phyloP scores from a whole-genome alignment of 2,888 invertebrate genomes.

The Actias luna region DNA sequence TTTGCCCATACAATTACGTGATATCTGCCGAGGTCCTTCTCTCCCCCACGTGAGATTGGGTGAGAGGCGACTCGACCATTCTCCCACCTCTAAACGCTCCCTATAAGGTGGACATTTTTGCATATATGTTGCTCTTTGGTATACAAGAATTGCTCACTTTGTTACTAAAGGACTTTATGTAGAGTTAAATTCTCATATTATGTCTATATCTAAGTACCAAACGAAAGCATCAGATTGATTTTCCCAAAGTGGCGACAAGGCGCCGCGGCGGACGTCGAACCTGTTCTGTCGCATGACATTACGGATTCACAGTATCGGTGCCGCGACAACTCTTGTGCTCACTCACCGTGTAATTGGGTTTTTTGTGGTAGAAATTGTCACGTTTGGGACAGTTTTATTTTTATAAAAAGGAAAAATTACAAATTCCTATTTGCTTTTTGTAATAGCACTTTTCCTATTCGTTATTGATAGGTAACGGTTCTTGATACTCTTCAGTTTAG shows the following conservation, averaged over 20 bases:
- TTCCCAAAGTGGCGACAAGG: neutral
- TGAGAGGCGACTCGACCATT: too few species aligned
- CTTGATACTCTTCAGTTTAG: neutral
- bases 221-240: neutral
- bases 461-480: neutral
- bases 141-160: too few species aligned
- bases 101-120: too few species aligned
- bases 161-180: too few species aligned
- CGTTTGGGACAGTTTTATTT: neutral
- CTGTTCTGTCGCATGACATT: constrained; percentile 1
- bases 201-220: neutral
- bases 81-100: too few species aligned
- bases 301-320: constrained; percentile 4
- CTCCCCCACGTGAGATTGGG: too few species aligned
- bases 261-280: neutral
- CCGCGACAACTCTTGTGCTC: neutral
- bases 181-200: too few species aligned
- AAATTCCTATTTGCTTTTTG: neutral
- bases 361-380: neutral
- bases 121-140: too few species aligned
- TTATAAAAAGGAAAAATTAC: neutral
- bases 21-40: too few species aligned
- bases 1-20: too few species aligned
- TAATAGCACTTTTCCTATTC: neutral
- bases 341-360: constrained; percentile 2